phyloP scores from a whole-genome alignment of 2,888 invertebrate species.

The Smittia sp. region DNA sequence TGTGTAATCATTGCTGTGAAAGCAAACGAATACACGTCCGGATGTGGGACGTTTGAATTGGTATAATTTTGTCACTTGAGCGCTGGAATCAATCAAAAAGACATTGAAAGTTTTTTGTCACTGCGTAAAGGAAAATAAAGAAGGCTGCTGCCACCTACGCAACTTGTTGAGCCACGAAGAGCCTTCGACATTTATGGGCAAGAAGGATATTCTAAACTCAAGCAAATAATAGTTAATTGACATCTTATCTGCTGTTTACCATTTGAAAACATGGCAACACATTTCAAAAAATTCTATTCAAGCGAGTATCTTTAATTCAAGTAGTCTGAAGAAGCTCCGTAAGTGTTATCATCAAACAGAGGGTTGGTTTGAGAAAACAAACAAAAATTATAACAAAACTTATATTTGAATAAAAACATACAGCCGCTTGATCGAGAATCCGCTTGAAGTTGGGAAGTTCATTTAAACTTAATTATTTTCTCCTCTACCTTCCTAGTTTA shows the following conservation, averaged over 20 bases:
- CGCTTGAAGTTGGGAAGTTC: not conserved
- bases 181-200: not conserved
- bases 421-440: not conserved
- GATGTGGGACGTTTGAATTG: constrained; percentile 36
- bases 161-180: not conserved
- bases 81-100: constrained; percentile 35
- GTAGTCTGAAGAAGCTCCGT: not conserved
- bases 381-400: not conserved
- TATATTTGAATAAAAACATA: not conserved
- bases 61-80: constrained; percentile 25
- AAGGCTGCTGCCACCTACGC: not conserved
- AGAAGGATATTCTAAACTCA: constrained; percentile 13
- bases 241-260: too few relatives aligned
- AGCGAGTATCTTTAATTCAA: too few relatives aligned
- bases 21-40: not conserved
- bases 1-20: not conserved
- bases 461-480: not conserved
- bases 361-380: not conserved
- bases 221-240: too few relatives aligned
- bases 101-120: constrained; percentile 25
- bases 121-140: not conserved
- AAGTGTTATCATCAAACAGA: constrained; percentile 6
- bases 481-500: too few relatives aligned
- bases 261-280: too few relatives aligned
- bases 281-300: too few relatives aligned